These are phyloP conservation scores for Pristionchus mayeri DNA, from an alignment of 2,888 invertebrate genomes.

Conservation along the genomic window DNA sequence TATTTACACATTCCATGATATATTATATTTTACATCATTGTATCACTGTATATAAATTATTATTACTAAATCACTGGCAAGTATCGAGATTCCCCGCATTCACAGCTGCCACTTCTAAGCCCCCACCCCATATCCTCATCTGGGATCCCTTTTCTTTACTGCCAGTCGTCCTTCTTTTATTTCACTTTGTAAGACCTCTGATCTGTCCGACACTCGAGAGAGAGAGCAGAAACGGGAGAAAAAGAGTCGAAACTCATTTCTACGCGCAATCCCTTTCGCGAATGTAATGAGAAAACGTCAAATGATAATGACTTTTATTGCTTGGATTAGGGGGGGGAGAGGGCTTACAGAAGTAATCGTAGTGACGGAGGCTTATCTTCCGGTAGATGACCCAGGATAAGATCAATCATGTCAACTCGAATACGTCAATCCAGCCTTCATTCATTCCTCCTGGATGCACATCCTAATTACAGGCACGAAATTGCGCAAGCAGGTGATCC, in stretches of 20 bases:
- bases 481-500: conserved; percentile 23
- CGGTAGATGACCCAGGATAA: not conserved
- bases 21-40: too few relatives aligned
- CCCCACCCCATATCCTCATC: not conserved
- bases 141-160: not conserved
- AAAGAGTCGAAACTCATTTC: conserved; percentile 18
- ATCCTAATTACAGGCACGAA: not conserved
- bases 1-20: too few relatives aligned
- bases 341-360: not conserved
- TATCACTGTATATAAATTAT: too few relatives aligned
- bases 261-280: not conserved
- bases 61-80: too few relatives aligned
- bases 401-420: not conserved
- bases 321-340: not conserved
- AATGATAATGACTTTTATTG: not conserved
- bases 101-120: too few relatives aligned
- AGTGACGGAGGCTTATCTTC: too few relatives aligned
- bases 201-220: conserved; percentile 16
- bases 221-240: not conserved
- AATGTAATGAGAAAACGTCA: conserved; percentile 12
- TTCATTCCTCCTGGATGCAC: not conserved
- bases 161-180: conserved; percentile 9
- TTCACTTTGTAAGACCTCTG: conserved; percentile 36
- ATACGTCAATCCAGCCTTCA: not conserved
- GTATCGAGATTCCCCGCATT: too few relatives aligned